Conservation (phyloP, 2,797 vertebrate genomes). For the Danio choprae region DNA sequence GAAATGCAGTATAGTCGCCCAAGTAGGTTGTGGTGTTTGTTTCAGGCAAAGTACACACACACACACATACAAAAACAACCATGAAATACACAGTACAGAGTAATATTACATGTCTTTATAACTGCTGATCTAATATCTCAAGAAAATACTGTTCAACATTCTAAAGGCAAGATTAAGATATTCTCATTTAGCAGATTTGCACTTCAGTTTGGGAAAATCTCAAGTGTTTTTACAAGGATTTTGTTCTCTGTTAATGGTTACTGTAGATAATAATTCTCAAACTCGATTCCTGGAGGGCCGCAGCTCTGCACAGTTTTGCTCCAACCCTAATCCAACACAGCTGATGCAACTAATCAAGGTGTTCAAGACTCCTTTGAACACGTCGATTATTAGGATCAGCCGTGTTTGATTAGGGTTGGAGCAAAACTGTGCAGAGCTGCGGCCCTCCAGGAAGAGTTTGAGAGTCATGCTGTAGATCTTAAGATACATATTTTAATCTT, state of each 20-base stretch:
- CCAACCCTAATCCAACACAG: no score
- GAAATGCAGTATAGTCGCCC: constrained; percentile 69
- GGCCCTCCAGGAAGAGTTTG: no score
- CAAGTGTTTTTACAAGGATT: no score
- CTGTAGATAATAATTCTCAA: background rate
- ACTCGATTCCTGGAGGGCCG: no score
- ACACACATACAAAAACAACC: constrained; percentile 56
- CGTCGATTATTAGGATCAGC: no score
- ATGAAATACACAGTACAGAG: constrained; percentile 26
- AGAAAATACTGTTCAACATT: constrained; percentile 34
- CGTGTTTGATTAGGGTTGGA: no score
- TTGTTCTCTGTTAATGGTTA: constrained; percentile 39
- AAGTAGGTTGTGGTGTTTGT: constrained; percentile 76
- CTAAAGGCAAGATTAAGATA: background rate
- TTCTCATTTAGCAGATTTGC: constrained; percentile 32
- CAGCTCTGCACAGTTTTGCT: no score
- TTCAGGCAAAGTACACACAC: constrained; percentile 78
- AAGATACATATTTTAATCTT: constrained; percentile 22
- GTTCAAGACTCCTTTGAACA: no score
- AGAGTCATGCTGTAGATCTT: background rate
- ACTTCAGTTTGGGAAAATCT: constrained; percentile 11
- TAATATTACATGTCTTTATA: background rate
- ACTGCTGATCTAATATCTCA: background rate
- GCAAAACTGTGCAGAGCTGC: no score
- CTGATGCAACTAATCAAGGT: no score